Evolutionary conservation across 2,113 vertebrate genomes (phyloP).

Genomic region (Archocentrus centrarchus): DNA sequence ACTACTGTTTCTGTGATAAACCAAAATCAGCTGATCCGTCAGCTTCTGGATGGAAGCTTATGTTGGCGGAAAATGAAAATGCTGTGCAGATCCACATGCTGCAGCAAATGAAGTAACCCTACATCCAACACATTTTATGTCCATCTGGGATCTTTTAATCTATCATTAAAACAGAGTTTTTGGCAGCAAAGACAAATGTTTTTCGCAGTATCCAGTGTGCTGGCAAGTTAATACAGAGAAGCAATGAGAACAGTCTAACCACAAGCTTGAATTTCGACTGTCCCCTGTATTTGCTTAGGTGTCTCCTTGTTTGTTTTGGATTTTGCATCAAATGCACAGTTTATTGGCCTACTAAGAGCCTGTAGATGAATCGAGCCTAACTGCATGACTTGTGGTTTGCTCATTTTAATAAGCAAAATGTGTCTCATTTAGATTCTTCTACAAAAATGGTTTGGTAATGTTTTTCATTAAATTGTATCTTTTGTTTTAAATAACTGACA

Average conservation of each 20-base stretch:
- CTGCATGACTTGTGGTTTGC: background rate
- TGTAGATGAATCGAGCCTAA: background rate
- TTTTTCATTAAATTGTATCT: background rate
- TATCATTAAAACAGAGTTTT: conserved; percentile 8
- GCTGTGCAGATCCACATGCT: background rate
- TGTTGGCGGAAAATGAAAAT: background rate
- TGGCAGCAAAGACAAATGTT: background rate
- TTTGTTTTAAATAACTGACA: background rate
- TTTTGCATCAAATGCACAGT: background rate
- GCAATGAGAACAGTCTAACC: background rate
- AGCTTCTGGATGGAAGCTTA: background rate
- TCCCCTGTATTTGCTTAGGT: background rate
- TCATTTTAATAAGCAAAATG: conserved; percentile 1
- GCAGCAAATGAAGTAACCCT: conserved; percentile 24
- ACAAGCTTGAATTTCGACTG: background rate
- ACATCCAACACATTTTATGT: conserved; percentile 33
- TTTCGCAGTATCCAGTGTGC: background rate
- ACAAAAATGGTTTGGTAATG: background rate
- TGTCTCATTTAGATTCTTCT: background rate
- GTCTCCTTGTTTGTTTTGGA: background rate
- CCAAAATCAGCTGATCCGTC: background rate
- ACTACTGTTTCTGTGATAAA: background rate
- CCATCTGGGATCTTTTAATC: conserved; percentile 38
- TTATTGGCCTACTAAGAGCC: background rate
- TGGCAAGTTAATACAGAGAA: conserved; percentile 11